Base-by-base conservation (phyloP, 2,888 invertebrate species). In the Sesia apiformis region DNA sequence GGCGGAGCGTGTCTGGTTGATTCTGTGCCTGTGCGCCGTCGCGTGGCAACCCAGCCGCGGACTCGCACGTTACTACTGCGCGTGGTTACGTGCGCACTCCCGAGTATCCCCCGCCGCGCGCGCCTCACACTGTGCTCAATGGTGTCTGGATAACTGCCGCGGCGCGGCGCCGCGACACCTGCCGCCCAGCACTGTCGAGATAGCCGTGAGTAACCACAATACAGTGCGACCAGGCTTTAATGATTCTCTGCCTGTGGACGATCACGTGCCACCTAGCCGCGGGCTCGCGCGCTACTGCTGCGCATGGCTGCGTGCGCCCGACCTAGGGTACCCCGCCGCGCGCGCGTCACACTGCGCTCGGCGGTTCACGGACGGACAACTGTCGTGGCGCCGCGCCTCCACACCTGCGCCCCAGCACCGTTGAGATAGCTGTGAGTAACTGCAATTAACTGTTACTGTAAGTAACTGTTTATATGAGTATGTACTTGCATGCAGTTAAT, bases 241-340 rank as follows among this genome's bases (percentile, higher is more conserved):
- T 97, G 46, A 83, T 98, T 2, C 90, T 98, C 52, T 97, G 97
- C 76, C 90, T 98, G 55, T 94, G 95, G 66, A 95, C 97, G 42
- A 97, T 98, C 3, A 95, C 97, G 8, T 98, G 98, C 88, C 96
- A 96, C 97, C 98, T 0, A 93, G 94, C 63, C 96, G 96, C 80
- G 90, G 94, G 0, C 90, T 97, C 5, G 93, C 93, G 70, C 95
- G 95, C 72, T 96, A 96, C 84, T 93, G 95, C 74, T 90, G 93
- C 66, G 76, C 82, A 52, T 90, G 90, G 86, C 73, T 90, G 59
- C 79, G 90, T 60, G 59, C 66, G 4, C 74, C 0, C 73, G 78
- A 2, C n/a, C n/a, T n/a, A n/a, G 79, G 83, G 56, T 62, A 71
- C 7, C 52, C 62, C 56, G 7, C 46, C 38, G 59, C 59, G n/a